Evolutionary conservation across 2,797 vertebrate genomes (phyloP).

Genomic region (Okamejei kenojei): DNA sequence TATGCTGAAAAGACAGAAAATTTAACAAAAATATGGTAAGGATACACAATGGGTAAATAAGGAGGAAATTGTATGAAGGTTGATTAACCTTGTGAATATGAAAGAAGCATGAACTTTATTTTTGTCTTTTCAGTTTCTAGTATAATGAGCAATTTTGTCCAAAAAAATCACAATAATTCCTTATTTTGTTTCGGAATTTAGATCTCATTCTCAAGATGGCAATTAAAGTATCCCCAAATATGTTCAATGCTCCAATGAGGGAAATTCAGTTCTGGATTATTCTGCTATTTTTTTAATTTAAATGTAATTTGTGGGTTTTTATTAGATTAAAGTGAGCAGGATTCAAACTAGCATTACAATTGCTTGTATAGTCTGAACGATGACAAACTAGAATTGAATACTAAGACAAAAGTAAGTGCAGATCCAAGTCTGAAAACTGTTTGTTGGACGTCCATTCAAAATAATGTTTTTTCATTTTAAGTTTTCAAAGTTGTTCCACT

Average conservation of each 20-base stretch:
- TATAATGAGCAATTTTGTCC: not conserved
- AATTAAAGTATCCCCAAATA: not conserved
- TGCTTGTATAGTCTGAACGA: too few relatives aligned
- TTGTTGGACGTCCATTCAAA: not conserved
- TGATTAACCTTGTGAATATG: not conserved
- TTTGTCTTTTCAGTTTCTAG: not conserved
- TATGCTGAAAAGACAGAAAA: not conserved
- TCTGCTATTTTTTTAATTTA: not conserved
- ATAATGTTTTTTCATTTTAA: not conserved
- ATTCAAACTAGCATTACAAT: not conserved
- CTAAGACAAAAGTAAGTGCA: not conserved
- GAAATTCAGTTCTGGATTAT: not conserved
- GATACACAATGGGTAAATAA: not conserved
- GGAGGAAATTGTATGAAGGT: not conserved
- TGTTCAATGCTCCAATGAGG: not conserved
- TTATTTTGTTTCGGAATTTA: not conserved
- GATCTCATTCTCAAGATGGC: not conserved
- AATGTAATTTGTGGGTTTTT: not conserved
- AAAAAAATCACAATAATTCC: not conserved
- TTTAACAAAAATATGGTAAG: not conserved
- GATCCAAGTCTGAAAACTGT: not conserved
- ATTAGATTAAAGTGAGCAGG: not conserved
- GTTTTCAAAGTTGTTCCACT: not conserved
- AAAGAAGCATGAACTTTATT: not conserved
- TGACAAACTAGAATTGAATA: too few relatives aligned